Base-by-base conservation (phyloP, 2,888 invertebrate species). In the Coremacera marginata region DNA sequence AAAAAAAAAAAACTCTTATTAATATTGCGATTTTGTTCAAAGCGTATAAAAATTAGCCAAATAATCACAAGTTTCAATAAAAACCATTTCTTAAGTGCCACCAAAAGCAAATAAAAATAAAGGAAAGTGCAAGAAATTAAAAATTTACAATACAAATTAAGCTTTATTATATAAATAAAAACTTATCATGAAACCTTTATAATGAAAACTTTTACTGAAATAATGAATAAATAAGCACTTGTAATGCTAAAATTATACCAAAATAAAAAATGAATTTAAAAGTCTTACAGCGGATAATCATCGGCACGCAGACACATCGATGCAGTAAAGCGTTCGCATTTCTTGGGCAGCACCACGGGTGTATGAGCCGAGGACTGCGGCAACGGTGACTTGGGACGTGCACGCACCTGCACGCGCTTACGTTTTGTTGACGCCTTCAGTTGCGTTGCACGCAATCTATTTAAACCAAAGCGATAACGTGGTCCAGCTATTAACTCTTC, bases 261-360 rank as follows among this genome's bases (percentile, higher is more conserved):
- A 57, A 63, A 5, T 3, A 4, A 16, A 27, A 31, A 27, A 16
- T 0, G 1, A n/a, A 31, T 31, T 9, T 14, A 37, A 74, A 67
- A 65, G 19, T 70, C 94, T 92, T 90, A 95, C 95, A 93, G 92
- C 37, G 95, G 95, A 89, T 95, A 95, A 86, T 95, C 94, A 11
- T 92, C 91, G 27, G 93, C 91, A 80, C 93, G 93, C 72, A 95
- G 90, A 85, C 95, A 95, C 83, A 95, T 90, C 3, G 93, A 93
- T 83, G 93, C 93, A 4, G 94, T 93, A 84, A 95, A 94, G 80
- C 93, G 91, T 84, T 93, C 94, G 84, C 94, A 94, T 91, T 87
- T 88, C 70, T 84, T 86, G 25, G 84, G 82, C 0, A 83, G 52
- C 85, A 83, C 55, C 37, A 84, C 82, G 16, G 83, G 80, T 0